Conservation (phyloP, 1,140 invertebrate species). For the Apis mellifera region Amel_HAv3.1 CM009935.2:3840001-3840500, state of each 20-base stretch:
- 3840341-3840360: slow-evolving; percentile 55
- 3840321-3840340: slow-evolving; percentile 41
- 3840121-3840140: no score
- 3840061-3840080: no score
- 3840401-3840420: slow-evolving; percentile 40
- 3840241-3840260: slow-evolving; percentile 34
- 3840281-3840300: slow-evolving; percentile 43
- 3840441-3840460: slow-evolving; percentile 2
- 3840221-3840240: slow-evolving; percentile 22
- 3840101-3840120: no score
- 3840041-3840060: no score
- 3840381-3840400: slow-evolving; percentile 21
- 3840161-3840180: neutral
- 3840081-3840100: no score
- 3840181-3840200: neutral
- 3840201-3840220: slow-evolving; percentile 32
- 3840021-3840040: no score
- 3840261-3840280: slow-evolving; percentile 42
- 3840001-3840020: no score
- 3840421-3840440: slow-evolving; percentile 41
- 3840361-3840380: slow-evolving; percentile 45
- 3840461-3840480: neutral
- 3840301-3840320: slow-evolving; percentile 37
- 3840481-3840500: neutral
- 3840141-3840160: no score